These are phyloP conservation scores for Galendromus occidentalis DNA, from an alignment of 1,140 invertebrate genomes.

Conservation along the genomic window DNA sequence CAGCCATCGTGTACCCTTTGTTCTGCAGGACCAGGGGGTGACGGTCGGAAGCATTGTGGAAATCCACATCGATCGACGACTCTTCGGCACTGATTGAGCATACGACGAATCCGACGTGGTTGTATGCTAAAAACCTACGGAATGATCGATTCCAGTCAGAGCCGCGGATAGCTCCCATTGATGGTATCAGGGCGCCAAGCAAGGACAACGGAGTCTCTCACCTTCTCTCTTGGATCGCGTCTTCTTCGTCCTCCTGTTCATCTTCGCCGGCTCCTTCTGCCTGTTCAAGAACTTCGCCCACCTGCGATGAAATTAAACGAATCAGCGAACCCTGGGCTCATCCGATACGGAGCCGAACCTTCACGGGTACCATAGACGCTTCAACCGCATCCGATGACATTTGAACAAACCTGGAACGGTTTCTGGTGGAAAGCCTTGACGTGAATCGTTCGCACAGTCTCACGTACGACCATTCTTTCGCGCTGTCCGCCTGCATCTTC, in stretches of 20 bases:
- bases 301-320: background rate
- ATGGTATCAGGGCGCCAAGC: background rate
- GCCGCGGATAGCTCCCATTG: background rate
- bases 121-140: background rate
- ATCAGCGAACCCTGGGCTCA: too few relatives aligned
- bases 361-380: too few relatives aligned
- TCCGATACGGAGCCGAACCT: too few relatives aligned
- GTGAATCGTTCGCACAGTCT: background rate
- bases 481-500: conserved; percentile 18
- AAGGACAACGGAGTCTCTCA: background rate
- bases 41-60: conserved; percentile 73
- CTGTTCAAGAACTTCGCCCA: background rate
- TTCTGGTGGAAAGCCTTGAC: background rate
- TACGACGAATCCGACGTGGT: conserved; percentile 42
- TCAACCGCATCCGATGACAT: too few relatives aligned
- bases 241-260: background rate
- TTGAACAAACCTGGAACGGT: background rate
- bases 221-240: background rate
- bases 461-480: conserved; percentile 11
- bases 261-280: background rate
- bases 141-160: background rate
- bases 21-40: conserved; percentile 74
- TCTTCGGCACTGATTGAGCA: conserved; percentile 47
- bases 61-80: conserved; percentile 72
- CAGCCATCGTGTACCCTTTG: conserved; percentile 53